Conservation (phyloP, 2,797 vertebrate genomes). For the Gorsachius magnificus region DNA sequence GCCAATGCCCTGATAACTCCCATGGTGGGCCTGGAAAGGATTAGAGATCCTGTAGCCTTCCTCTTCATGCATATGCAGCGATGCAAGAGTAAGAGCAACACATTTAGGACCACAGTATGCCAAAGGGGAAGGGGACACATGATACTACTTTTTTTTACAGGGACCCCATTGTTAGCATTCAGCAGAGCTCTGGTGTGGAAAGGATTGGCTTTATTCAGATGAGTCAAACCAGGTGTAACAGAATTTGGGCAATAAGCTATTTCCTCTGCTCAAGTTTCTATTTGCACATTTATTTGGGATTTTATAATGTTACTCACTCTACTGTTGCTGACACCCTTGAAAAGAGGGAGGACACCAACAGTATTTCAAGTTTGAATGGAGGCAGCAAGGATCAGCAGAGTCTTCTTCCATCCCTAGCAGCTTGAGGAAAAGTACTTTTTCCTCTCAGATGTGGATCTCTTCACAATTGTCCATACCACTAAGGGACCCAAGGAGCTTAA, state of each 20-base stretch:
- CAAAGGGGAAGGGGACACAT: neutral
- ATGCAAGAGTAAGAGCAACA: neutral
- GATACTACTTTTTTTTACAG: neutral
- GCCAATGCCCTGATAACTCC: rapidly evolving
- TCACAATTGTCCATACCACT: neutral
- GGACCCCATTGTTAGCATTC: neutral
- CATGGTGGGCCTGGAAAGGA: neutral
- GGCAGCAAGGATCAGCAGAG: neutral
- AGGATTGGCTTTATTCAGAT: neutral
- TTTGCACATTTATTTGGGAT: neutral
- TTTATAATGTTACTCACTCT: neutral
- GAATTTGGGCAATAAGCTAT: neutral
- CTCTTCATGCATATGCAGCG: neutral
- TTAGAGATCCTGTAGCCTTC: neutral
- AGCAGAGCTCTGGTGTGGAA: neutral
- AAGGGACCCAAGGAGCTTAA: neutral
- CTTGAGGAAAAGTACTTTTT: neutral
- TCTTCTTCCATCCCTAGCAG: neutral
- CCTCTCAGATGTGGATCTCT: neutral
- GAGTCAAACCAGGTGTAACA: neutral
- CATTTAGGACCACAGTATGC: neutral
- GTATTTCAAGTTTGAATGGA: neutral
- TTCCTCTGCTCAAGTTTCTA: neutral
- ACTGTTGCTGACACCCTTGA: neutral
- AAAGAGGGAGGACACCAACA: neutral